Evolutionary conservation across 2,888 invertebrate species (phyloP).

Genomic region (Oegoconia quadripuncta): DNA sequence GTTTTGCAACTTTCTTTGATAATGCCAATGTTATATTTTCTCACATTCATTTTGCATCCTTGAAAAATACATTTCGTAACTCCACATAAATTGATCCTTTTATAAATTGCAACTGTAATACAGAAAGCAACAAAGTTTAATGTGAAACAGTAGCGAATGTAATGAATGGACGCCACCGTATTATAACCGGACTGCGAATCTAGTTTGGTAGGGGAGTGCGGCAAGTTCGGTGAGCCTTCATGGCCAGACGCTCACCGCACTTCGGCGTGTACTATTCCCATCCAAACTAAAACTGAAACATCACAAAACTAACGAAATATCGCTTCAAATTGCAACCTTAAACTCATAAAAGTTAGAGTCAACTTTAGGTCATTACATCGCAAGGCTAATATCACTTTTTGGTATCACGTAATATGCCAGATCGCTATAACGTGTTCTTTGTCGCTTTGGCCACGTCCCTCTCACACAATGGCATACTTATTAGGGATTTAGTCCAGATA

Average conservation of each 20-base stretch:
- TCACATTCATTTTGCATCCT: neutral
- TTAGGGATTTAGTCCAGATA: conserved; percentile 80
- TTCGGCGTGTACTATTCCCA: conserved; percentile 63
- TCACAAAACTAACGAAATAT: conserved; percentile 24
- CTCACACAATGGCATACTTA: conserved; percentile 79
- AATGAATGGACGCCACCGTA: conserved; percentile 68
- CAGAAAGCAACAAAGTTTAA: conserved; percentile 51
- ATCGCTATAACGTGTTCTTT: conserved; percentile 78
- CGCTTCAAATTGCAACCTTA: conserved; percentile 28
- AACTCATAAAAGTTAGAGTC: neutral
- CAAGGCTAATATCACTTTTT: conserved; percentile 14
- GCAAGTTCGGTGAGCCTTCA: conserved; percentile 77
- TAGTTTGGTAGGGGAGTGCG: conserved; percentile 75
- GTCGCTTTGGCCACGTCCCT: conserved; percentile 74
- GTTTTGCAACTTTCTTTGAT: neutral
- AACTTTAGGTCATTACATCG: conserved; percentile 19
- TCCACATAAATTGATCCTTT: conserved; percentile 3
- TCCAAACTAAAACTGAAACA: conserved; percentile 29
- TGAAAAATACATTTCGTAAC: conserved; percentile 6
- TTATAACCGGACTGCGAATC: conserved; percentile 76
- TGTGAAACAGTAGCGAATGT: conserved; percentile 66
- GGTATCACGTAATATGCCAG: conserved; percentile 33
- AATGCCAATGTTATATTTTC: neutral
- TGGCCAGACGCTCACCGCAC: conserved; percentile 78
- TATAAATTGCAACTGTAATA: conserved; percentile 43